Evolutionary conservation across 2,797 vertebrate species (phyloP).

Genomic region (Trematomus bernacchii): DNA sequence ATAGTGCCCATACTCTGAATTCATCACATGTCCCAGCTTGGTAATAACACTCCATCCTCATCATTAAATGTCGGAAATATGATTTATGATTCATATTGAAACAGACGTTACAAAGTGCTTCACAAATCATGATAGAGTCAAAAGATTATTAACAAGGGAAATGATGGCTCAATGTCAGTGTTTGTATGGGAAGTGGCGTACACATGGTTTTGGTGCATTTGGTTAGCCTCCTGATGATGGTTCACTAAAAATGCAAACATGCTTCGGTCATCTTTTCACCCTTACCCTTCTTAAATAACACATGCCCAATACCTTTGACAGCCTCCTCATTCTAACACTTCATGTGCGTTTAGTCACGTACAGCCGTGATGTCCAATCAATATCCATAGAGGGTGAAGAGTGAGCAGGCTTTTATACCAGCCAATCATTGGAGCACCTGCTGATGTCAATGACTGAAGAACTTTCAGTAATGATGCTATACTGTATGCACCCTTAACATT

Average conservation of each 20-base stretch:
- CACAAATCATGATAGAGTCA: not conserved
- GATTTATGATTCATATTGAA: not conserved
- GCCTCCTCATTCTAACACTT: constrained; percentile 17
- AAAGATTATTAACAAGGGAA: not conserved
- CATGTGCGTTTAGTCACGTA: constrained; percentile 39
- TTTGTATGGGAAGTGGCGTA: not conserved
- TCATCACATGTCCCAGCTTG: not conserved
- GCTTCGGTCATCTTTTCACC: constrained; percentile 1
- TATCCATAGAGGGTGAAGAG: constrained; percentile 37
- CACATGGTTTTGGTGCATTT: not conserved
- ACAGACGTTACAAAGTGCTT: not conserved
- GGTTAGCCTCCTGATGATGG: not conserved
- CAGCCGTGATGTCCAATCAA: constrained; percentile 43
- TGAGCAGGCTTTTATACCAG: constrained; percentile 5
- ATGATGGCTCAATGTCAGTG: not conserved
- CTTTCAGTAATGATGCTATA: constrained; percentile 42
- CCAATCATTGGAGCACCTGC: constrained; percentile 36
- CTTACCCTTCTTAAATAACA: constrained; percentile 3
- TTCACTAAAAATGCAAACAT: not conserved
- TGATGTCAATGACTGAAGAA: constrained; percentile 37
- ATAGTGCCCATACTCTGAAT: not conserved
- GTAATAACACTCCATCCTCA: not conserved
- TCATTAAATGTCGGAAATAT: not conserved
- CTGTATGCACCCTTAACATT: constrained; percentile 17
- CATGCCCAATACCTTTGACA: constrained; percentile 18